phyloP scores from a whole-genome alignment of 1,140 invertebrate species.

The Listronotus bonariensis region DNA sequence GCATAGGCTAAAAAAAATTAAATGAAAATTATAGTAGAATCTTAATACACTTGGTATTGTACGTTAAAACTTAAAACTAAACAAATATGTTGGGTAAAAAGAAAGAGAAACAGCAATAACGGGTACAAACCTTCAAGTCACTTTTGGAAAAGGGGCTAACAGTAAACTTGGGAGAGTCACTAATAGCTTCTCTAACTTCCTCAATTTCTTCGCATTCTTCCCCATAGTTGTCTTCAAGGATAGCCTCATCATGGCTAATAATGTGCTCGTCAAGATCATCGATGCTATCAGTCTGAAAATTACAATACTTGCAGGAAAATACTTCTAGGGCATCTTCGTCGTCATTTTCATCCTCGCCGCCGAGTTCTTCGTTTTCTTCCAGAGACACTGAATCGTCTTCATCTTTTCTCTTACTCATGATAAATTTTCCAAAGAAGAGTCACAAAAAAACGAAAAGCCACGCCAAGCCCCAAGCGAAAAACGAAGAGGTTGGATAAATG shows the following conservation, averaged over 20 bases:
- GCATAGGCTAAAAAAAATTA: neutral
- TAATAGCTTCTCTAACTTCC: no score
- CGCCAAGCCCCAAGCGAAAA: no score
- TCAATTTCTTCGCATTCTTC: neutral
- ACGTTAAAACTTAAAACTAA: neutral
- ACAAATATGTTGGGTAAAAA: no score
- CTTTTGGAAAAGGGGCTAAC: no score
- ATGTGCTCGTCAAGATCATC: constrained; percentile 39
- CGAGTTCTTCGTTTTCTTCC: constrained; percentile 9
- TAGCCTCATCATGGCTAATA: constrained; percentile 23
- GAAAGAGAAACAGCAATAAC: no score
- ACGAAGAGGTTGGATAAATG: no score
- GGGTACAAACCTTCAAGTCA: no score
- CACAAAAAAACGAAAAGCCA: no score
- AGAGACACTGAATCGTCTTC: neutral
- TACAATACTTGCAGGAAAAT: constrained; percentile 32
- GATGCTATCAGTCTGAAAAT: constrained; percentile 27
- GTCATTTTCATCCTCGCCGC: constrained; percentile 1
- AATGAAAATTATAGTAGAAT: neutral
- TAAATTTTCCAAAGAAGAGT: constrained; percentile 1
- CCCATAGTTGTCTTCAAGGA: constrained; percentile 13
- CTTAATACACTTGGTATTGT: neutral
- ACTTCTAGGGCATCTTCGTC: constrained; percentile 3
- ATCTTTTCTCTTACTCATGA: constrained; percentile 4
- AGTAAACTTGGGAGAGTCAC: no score